These are phyloP conservation scores for Synanthedon andrenaeformis DNA, from an alignment of 2,888 invertebrate species.

Conservation along the genomic window DNA sequence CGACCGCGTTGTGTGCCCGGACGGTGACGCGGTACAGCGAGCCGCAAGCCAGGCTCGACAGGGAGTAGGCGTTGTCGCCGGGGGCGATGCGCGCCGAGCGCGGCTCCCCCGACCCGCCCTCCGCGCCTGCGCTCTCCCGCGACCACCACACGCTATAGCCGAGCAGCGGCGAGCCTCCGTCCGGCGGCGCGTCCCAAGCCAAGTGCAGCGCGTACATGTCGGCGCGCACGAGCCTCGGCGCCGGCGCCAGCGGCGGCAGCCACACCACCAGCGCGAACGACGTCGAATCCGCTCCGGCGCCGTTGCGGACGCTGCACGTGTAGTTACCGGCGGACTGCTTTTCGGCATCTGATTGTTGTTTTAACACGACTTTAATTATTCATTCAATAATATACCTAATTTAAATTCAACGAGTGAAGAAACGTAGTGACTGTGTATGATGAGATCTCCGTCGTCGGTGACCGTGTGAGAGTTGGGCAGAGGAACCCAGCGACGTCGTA, in stretches of 20 bases:
- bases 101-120: conserved; percentile 64
- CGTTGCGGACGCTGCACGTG: conserved; percentile 81
- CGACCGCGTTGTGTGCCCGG: conserved; percentile 76
- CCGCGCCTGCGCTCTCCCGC: conserved; percentile 45
- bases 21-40: conserved; percentile 75
- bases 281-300: conserved; percentile 82
- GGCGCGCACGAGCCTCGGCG: conserved; percentile 72
- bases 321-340: conserved; percentile 77
- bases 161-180: neutral
- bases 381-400: too few species aligned
- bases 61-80: conserved; percentile 48
- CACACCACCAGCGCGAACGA: conserved; percentile 77
- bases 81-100: conserved; percentile 8
- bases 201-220: conserved; percentile 63
- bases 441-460: conserved; percentile 71
- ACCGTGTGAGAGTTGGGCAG: conserved; percentile 67
- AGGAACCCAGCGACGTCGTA: conserved; percentile 73
- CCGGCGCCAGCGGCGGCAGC: conserved; percentile 75
- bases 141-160: conserved; percentile 39
- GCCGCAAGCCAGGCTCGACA: conserved; percentile 78
- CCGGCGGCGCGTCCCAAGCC: conserved; percentile 70
- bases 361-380: neutral
- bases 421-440: conserved; percentile 51
- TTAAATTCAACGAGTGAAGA: too few species aligned
- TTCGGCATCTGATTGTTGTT: conserved; percentile 65